Evolutionary conservation across 2,113 vertebrate genomes (phyloP), one percentile per base, ranked within the genome.

Genomic region (Sminthopsis crassicaudata): DNA sequence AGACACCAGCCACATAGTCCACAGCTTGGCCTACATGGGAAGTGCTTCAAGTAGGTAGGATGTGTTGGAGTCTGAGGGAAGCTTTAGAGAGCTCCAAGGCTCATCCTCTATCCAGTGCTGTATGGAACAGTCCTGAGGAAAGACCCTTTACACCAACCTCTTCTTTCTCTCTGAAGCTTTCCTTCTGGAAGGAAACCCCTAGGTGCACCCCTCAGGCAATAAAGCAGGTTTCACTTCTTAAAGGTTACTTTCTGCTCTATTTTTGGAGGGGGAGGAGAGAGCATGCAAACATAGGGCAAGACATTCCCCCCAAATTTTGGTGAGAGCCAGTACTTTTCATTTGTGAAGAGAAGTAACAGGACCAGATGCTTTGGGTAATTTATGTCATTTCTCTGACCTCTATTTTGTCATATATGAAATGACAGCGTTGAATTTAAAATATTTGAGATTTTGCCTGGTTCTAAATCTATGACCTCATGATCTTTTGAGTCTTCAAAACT

Each of bases 181-280:
- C 36, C n/a, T 42, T 84, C 67, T 84, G n/a, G 16, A 42, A 42
- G 16, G 7, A 84, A 76, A 3, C 67, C 19, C 7, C n/a, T 2
- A 23, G n/a, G 67, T 84, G 16, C 23, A 42, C 1, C 19, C 67
- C 19, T 84, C 67, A 42, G 67, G 67, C 67, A 42, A 42, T 8
- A 0, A 42, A 19, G n/a, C 67, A 22, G 23, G 16, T 42, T 84
- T 42, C 67, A 16, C n/a, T 42, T 84, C 14, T 14, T 27, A 3
- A 22, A 46, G n/a, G 22, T n/a, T 24, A 16, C 2, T 10, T 51
- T 36, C 30, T 14, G 30, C 14, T 50, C 16, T 6, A 0, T 2
- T n/a, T 2, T 0, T n/a, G 2, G 0, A 91, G 10, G 22, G 14
- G 53, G 24, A 8, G 46, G 53, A 3, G 0, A 0, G 0, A n/a